phyloP scores from a whole-genome alignment of 1,140 invertebrate genomes.

The Hydropsyche tenuis region DNA sequence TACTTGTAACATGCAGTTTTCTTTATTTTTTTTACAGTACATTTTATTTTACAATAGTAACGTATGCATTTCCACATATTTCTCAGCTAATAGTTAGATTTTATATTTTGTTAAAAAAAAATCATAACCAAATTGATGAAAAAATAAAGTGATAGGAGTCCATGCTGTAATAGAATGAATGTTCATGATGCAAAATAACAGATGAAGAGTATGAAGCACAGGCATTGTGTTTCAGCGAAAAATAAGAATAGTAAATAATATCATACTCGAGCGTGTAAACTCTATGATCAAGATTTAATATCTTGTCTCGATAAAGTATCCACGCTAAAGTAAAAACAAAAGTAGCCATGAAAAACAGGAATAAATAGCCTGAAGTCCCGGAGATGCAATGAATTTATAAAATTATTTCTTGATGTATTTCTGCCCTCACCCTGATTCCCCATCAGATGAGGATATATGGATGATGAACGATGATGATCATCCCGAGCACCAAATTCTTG shows the following conservation, averaged over 20 bases:
- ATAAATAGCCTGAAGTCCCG: constrained; percentile 44
- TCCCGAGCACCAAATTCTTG: constrained; percentile 50
- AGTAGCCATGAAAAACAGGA: constrained; percentile 23
- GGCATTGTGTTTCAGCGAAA: constrained; percentile 24
- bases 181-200: constrained; percentile 4
- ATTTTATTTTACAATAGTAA: too few species aligned
- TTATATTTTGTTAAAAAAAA: background rate
- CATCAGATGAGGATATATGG: constrained; percentile 35
- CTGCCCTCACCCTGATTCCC: constrained; percentile 47
- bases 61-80: too few species aligned
- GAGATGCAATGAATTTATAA: constrained; percentile 45
- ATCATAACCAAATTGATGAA: background rate
- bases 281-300: too few species aligned
- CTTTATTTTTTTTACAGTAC: too few species aligned
- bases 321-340: constrained; percentile 23
- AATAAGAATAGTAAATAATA: constrained; percentile 18
- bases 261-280: background rate
- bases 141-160: background rate
- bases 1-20: too few species aligned
- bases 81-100: too few species aligned
- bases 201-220: constrained; percentile 24
- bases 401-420: constrained; percentile 20
- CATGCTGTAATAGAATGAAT: constrained; percentile 10
- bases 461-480: constrained; percentile 18
- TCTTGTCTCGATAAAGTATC: constrained; percentile 8